These are phyloP conservation scores for Oppia nitens DNA, from an alignment of 1,140 invertebrate genomes.

Conservation along the genomic window DNA sequence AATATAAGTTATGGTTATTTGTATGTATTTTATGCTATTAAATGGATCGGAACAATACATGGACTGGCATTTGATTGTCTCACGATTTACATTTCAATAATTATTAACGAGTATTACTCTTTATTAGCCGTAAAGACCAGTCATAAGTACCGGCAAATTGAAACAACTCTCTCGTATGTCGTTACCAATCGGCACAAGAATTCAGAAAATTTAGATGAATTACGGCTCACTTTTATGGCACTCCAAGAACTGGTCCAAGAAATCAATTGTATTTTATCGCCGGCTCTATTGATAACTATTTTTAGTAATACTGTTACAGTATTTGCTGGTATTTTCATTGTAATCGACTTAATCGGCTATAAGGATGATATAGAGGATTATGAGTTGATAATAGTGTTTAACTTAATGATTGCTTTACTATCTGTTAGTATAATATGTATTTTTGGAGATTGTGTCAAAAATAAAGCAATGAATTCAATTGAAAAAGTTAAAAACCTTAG, in stretches of 20 bases:
- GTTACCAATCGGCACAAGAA: background rate
- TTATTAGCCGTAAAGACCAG: background rate
- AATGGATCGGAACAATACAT: background rate
- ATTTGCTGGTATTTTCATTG: background rate
- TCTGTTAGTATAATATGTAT: background rate
- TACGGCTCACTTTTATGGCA: background rate
- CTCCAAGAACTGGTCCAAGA: background rate
- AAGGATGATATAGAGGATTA: background rate
- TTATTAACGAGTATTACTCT: background rate
- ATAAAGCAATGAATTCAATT: background rate
- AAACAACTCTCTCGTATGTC: background rate
- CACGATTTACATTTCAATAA: background rate
- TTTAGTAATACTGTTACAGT: background rate
- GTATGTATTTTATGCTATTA: background rate
- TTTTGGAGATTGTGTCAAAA: background rate
- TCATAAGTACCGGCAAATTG: background rate
- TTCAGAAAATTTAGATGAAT: background rate
- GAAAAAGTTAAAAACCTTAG: background rate
- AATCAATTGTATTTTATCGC: background rate
- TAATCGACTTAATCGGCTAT: background rate
- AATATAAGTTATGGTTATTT: no score
- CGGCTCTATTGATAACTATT: background rate
- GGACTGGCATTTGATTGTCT: background rate
- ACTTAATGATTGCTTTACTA: background rate
- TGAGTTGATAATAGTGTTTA: background rate